phyloP scores from a whole-genome alignment of 2,797 vertebrate genomes.

The Pangasius larnaudii region DNA sequence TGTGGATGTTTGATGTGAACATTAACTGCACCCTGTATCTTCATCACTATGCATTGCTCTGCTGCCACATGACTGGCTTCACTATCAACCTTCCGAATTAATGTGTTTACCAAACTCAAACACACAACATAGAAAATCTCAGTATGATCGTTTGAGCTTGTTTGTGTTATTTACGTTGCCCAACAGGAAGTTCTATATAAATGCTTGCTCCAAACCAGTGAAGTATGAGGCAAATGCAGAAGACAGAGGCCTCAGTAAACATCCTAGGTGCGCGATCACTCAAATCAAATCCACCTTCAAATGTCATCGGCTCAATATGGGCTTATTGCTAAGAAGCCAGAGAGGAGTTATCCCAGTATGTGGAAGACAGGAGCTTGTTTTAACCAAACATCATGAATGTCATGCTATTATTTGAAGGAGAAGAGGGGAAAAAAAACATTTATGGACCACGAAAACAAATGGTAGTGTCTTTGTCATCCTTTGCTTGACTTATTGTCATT shows the following conservation, averaged over 20 bases:
- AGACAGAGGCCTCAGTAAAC: slow-evolving; percentile 18
- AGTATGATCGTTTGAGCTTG: not conserved
- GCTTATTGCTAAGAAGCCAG: slow-evolving; percentile 32
- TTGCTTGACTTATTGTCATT: not conserved
- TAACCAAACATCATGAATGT: slow-evolving; percentile 37
- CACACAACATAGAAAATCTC: not conserved
- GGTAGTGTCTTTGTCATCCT: not conserved
- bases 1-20: not conserved
- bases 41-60: not conserved
- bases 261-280: slow-evolving; percentile 8
- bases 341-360: slow-evolving; percentile 1
- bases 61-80: not conserved
- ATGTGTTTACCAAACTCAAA: not conserved
- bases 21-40: not conserved
- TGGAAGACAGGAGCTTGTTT: slow-evolving; percentile 28
- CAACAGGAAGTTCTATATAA: slow-evolving; percentile 9
- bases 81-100: not conserved
- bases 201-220: not conserved
- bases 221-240: slow-evolving; percentile 5
- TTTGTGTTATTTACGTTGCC: not conserved
- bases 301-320: slow-evolving; percentile 46
- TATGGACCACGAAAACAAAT: not conserved
- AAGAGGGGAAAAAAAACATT: not conserved
- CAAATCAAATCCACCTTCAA: slow-evolving; percentile 42
- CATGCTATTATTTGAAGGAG: slow-evolving; percentile 28